Percentiles rank a stretch among this genome's conserved stretches.
Evolutionary conservation across 2,113 vertebrate species (phyloP).

Genomic region (Aptenodytes forsteri): DNA sequence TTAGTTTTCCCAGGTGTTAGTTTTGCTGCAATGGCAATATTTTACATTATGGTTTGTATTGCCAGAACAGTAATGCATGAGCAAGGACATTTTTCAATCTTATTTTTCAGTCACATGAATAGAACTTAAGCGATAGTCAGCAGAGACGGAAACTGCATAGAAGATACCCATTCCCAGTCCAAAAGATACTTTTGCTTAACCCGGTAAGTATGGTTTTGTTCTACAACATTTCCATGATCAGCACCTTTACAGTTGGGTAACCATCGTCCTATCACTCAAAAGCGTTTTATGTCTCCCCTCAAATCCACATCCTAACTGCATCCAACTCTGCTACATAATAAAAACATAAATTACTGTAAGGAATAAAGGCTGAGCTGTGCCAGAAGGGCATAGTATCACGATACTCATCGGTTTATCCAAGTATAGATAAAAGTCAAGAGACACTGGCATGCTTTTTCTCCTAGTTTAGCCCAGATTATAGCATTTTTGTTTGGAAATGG

Average conservation of each 20-base stretch:
- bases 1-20: not conserved
- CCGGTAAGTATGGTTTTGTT: not conserved
- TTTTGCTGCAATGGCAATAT: constrained; percentile 4
- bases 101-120: not conserved
- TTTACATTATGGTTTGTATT: not conserved
- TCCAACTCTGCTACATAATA: not conserved
- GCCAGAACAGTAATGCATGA: not conserved
- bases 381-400: not conserved
- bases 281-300: not conserved
- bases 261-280: not conserved
- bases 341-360: not conserved
- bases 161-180: not conserved
- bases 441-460: not conserved
- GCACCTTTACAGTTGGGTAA: not conserved
- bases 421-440: not conserved
- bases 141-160: not conserved
- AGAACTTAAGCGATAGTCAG: not conserved
- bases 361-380: not conserved
- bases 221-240: not conserved
- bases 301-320: not conserved
- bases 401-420: not conserved
- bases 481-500: not conserved
- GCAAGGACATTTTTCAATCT: not conserved
- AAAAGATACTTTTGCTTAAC: not conserved
- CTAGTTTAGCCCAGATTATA: not conserved